These are phyloP conservation scores for Drosophila lutescens DNA, from an alignment of 2,888 invertebrate genomes.

Conservation along the genomic window DNA sequence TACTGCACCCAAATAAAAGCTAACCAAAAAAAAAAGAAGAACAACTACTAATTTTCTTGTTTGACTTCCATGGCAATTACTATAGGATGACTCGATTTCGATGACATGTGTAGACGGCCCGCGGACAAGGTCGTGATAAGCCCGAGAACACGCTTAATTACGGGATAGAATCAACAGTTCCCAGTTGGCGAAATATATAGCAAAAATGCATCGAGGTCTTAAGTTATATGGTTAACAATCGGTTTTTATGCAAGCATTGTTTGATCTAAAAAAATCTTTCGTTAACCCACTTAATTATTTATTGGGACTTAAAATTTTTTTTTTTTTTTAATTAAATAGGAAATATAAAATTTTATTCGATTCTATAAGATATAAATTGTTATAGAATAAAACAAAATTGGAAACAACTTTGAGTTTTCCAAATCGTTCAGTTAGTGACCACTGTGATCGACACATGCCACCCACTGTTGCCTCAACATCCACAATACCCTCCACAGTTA, in stretches of 20 bases:
- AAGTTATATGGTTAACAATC: too few relatives aligned
- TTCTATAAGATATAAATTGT: neutral
- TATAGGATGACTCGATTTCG: neutral
- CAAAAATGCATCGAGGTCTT: too few relatives aligned
- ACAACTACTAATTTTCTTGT: neutral
- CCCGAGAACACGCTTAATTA: neutral
- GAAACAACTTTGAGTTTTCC: neutral
- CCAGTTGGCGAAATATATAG: neutral
- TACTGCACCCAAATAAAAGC: constrained; percentile 39
- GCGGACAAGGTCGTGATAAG: neutral
- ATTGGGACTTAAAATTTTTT: too few relatives aligned
- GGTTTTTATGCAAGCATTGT: too few relatives aligned
- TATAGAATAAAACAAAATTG: neutral
- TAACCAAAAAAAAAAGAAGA: constrained; percentile 2
- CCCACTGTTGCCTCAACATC: constrained; percentile 4
- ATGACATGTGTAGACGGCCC: neutral
- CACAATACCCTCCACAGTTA: constrained; percentile 4
- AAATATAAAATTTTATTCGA: too few relatives aligned
- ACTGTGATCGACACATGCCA: neutral
- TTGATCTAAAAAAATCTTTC: neutral
- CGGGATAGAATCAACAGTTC: neutral
- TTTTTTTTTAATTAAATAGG: too few relatives aligned
- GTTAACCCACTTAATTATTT: too few relatives aligned
- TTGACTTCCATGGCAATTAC: neutral
- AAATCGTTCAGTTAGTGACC: neutral